Evolutionary conservation across 2,888 invertebrate genomes (phyloP), one percentile per base, ranked within the genome.

Genomic region (Malthinus flaveolus): DNA sequence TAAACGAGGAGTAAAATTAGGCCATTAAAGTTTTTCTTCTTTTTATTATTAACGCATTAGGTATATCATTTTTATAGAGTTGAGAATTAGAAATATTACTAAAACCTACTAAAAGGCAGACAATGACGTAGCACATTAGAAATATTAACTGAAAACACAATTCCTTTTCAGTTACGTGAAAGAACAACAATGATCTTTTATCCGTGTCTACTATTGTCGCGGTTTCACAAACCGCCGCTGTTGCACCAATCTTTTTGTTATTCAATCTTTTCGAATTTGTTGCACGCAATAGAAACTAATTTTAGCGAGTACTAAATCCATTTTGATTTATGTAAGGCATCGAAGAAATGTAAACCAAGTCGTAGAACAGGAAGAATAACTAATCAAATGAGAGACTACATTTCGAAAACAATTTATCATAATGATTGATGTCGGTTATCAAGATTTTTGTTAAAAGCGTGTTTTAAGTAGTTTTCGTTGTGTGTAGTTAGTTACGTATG

Each of bases 101-200:
- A 23, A 23, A 23, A 23, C 3, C 2, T 2, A 23, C 5, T 23
- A 23, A 23, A 23, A 23, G 23, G 5, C 23, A 23, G 23, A 23
- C 2, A 23, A 23, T 3, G 23, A 23, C 23, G 23, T 23, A 23
- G 23, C 23, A 23, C 23, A 23, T 3, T 23, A 23, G 23, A 23
- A 23, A 23, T 23, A 23, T 23, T 23, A 23, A 32, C 32, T 47
- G 46, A 47, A 49, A 49, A 49, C 36, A 36, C 49, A 49, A 37
- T 49, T 49, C 49, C 23, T 5, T 35, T 35, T 8, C 7, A 49
- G 13, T 37, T 49, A 49, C 37, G 31, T 49, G 32, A 23, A 49
- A 49, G 37, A 46, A 35, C 35, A 37, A 52, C 52, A 52, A 52
- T 52, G 44, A 52, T 44, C 52, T 35, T 52, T 52, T 52, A 52